Evolutionary conservation across 2,888 invertebrate species (phyloP).

Genomic region (Sthenelais limicola): DNA sequence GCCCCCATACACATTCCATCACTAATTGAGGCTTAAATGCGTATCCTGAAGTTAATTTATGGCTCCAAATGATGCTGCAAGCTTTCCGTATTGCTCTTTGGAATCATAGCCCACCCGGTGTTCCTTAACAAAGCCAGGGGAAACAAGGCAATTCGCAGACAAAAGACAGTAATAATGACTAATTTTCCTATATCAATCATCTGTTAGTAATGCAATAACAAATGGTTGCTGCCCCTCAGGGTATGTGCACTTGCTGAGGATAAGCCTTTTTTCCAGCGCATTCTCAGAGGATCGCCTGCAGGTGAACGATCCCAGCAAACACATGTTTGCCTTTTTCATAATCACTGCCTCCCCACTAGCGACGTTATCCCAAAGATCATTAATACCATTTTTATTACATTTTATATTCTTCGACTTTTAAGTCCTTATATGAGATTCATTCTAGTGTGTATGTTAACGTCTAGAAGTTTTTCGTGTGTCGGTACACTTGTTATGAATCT

Average conservation of each 20-base stretch:
- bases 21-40: slow-evolving; percentile 11
- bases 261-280: no score
- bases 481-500: no score
- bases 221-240: neutral
- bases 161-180: slow-evolving; percentile 38
- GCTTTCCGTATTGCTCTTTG: slow-evolving; percentile 7
- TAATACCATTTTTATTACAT: no score
- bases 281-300: no score
- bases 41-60: slow-evolving; percentile 14
- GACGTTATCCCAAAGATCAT: no score
- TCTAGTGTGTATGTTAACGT: no score
- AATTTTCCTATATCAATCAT: slow-evolving; percentile 38
- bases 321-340: no score
- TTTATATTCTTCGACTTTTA: no score
- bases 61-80: slow-evolving; percentile 20
- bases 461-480: no score
- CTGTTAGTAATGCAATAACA: slow-evolving; percentile 36
- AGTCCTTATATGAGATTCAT: no score
- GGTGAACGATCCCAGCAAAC: no score
- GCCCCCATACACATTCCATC: slow-evolving; percentile 20
- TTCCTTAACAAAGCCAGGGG: slow-evolving; percentile 16
- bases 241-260: neutral
- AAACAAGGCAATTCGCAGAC: slow-evolving; percentile 34
- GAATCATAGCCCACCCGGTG: slow-evolving; percentile 22
- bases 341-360: no score